Evolutionary conservation across 2,113 vertebrate species (phyloP), one percentile per base, ranked within the genome.

Genomic region (Urocitellus parryii): DNA sequence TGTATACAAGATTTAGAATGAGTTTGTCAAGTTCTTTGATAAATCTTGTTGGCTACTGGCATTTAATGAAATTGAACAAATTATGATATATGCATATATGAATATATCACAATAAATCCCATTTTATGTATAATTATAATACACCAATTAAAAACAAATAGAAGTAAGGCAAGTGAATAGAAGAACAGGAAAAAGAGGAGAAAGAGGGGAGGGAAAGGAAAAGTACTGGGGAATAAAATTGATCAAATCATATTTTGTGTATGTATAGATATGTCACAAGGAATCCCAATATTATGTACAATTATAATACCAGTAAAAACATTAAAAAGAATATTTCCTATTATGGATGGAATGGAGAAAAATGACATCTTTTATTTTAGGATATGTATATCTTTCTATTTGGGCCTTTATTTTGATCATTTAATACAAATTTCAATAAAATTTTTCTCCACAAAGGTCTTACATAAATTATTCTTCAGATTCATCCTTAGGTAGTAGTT

Each of bases 1-100:
- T 63, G 9, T 27, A 63, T 63, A 63, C 8, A 63, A 63, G 7
- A 5, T 27, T 63, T 7, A 74, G 48, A 76, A 81, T 81, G 48
- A 81, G 37, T 67, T 76, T 92, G 56, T 80, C 61, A 84, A 88
- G 22, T 25, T 87, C 11, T 81, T 81, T 87, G 89, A 68, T 92
- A 74, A 37, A 82, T 68, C 58, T 39, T 65, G 2, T 90, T 72
- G 65, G 32, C 11, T 70, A 9, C 73, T 82, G 70, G 37, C 83
- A 83, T 42, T 70, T 24, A 63, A 63, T 63, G 9, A 63, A 63
- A 10, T 27, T 27, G 61, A 10, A 63, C 61, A 58, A 58, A 58
- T 24, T 63, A 63, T 63, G 24, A 27, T 63, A 63, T 63, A 9
- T 63, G 61, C 61, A 63, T 22, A 22, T 58, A 58, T 58, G 18